Conservation (phyloP, 2,113 vertebrate species). For the Colaptes auratus region DNA sequence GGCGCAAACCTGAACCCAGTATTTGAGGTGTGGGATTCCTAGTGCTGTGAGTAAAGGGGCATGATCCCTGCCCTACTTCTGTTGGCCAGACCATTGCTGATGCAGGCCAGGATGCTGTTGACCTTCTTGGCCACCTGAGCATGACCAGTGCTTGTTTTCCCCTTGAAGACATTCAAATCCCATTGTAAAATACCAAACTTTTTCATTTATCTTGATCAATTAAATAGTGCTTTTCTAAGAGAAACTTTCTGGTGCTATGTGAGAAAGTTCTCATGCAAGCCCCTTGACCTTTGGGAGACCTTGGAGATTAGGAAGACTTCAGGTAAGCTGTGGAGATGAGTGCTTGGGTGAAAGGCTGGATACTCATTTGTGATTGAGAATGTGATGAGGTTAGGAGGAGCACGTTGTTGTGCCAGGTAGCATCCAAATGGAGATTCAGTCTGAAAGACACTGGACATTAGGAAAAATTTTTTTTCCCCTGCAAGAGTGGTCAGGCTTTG, state of each 20-base stretch:
- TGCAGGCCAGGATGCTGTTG: too few species aligned
- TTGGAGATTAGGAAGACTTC: not conserved
- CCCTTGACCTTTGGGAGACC: not conserved
- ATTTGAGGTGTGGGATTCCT: too few species aligned
- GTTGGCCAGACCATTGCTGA: too few species aligned
- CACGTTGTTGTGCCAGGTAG: not conserved
- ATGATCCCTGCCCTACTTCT: too few species aligned
- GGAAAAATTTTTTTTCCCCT: too few species aligned
- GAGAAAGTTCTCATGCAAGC: not conserved
- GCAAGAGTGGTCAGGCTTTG: too few species aligned
- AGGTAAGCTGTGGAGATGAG: not conserved
- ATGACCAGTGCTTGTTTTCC: not conserved
- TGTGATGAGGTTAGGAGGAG: not conserved
- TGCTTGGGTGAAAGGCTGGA: not conserved
- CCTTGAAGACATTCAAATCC: not conserved
- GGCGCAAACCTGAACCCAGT: too few species aligned
- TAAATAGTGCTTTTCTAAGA: not conserved
- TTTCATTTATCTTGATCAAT: not conserved
- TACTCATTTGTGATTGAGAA: not conserved
- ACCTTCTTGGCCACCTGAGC: too few species aligned
- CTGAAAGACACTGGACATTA: not conserved
- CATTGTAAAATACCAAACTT: not conserved
- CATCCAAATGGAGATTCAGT: not conserved
- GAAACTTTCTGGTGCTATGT: not conserved
- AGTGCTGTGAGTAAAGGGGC: too few species aligned